Percentiles rank a stretch among this genome's conserved stretches.
Evolutionary conservation across 2,113 vertebrate species (phyloP).

Genomic region (Chelonoidis abingdonii): DNA sequence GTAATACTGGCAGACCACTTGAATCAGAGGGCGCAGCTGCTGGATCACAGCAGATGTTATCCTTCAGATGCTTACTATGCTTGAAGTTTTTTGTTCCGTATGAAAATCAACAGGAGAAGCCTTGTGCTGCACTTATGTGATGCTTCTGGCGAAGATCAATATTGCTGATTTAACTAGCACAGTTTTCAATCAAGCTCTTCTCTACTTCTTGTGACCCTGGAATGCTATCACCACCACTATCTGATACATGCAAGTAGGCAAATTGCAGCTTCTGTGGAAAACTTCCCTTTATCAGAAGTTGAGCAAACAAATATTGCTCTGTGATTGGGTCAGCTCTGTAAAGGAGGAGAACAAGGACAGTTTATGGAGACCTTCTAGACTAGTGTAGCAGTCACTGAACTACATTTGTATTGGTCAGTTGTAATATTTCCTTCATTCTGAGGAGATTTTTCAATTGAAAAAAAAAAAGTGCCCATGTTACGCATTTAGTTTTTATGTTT

Average conservation of each 20-base stretch:
- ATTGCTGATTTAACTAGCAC: background rate
- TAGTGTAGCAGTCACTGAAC: background rate
- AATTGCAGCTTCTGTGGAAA: fast-evolving
- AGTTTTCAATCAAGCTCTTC: background rate
- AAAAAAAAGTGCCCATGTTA: background rate
- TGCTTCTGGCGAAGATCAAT: background rate
- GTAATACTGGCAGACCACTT: background rate
- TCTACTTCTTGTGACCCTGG: background rate
- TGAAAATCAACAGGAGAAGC: background rate
- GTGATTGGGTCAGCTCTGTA: background rate
- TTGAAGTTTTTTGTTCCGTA: background rate
- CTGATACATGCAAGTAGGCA: background rate
- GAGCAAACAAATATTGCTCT: background rate
- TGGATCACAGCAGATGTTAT: background rate
- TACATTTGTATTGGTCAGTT: background rate
- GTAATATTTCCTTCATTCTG: background rate
- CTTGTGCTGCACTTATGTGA: background rate
- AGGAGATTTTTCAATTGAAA: background rate
- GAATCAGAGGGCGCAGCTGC: background rate
- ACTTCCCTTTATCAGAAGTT: background rate
- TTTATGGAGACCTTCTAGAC: background rate
- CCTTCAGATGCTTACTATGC: background rate
- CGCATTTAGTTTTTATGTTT: background rate
- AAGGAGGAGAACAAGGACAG: background rate
- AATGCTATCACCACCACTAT: background rate